phyloP scores from a whole-genome alignment of 2,888 invertebrate genomes.

The Osmoderma eremita region DNA sequence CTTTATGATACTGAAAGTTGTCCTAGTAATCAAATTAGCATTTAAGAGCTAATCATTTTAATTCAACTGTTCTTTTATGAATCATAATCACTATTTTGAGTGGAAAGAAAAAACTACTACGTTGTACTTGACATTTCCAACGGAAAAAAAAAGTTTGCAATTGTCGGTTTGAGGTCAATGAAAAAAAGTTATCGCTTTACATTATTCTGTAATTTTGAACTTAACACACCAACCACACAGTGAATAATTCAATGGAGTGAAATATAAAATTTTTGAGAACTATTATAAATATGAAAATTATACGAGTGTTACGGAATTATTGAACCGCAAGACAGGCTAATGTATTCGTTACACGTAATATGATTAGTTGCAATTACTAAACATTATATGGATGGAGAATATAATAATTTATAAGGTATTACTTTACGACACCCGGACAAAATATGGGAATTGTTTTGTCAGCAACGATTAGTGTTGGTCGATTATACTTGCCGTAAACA shows the following conservation, averaged over 20 bases:
- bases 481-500: conserved; percentile 16
- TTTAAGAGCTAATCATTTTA: conserved; percentile 19
- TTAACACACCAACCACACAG: too few species aligned
- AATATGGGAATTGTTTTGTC: background rate
- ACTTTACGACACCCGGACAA: too few species aligned
- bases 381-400: too few species aligned
- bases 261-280: too few species aligned
- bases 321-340: too few species aligned
- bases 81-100: background rate
- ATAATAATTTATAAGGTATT: too few species aligned
- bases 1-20: conserved; percentile 12
- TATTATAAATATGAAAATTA: too few species aligned
- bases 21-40: conserved; percentile 15
- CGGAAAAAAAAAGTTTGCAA: background rate
- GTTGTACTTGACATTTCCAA: background rate
- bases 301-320: too few species aligned
- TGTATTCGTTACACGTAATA: too few species aligned
- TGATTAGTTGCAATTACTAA: too few species aligned
- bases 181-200: background rate
- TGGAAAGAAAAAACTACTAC: too few species aligned
- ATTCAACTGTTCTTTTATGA: background rate
- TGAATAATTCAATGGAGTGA: too few species aligned
- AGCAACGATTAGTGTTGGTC: conserved; percentile 11
- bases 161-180: background rate
- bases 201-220: background rate